Evolutionary conservation across 2,888 invertebrate genomes (phyloP), one percentile per base, ranked within the genome.

Genomic region (Coelinius sp.): DNA sequence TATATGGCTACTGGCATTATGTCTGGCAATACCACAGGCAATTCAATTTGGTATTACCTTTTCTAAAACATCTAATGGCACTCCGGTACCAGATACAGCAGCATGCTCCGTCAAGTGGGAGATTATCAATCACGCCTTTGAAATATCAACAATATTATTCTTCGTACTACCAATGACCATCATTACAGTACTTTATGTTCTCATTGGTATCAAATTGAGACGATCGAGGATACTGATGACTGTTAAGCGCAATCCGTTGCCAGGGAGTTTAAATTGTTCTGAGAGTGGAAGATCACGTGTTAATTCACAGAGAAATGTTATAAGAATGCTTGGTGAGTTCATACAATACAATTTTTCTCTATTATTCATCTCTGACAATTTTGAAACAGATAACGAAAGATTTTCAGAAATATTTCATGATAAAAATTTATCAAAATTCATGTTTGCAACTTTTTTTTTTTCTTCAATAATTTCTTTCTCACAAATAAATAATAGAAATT

Each of bases 101-200:
- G 88, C 89, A 22, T 94, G 93, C 83, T 90, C 91, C 35, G 90
- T 93, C 73, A 91, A 91, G 80, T 90, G 91, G 73, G 88, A 88
- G 8, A 89, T 91, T 8, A 89, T 92, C 49, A 91, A 92, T 72
- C 92, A 94, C 88, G 92, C 93, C 75, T 95, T 95, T 83, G 93
- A 94, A 82, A 91, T 95, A 81, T 95, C 96, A 12, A 93, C 93
- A 80, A 92, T 94, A 83, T 88, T 96, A 81, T 95, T 96, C 88
- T 97, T 97, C 86, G 92, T 95, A 44, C 92, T 93, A 52, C 97
- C 96, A 1, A 95, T 97, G 95, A 94, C 94, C 35, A 90, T 96
- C 74, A 95, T 97, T 84, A 92, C 93, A 35, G 93, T 95, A 75
- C 89, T 97, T 74, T 97, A 97, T 83, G 91, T 94, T 68, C 89